phyloP scores from a whole-genome alignment of 1,140 invertebrate genomes.

The Drosophila elegans region DNA sequence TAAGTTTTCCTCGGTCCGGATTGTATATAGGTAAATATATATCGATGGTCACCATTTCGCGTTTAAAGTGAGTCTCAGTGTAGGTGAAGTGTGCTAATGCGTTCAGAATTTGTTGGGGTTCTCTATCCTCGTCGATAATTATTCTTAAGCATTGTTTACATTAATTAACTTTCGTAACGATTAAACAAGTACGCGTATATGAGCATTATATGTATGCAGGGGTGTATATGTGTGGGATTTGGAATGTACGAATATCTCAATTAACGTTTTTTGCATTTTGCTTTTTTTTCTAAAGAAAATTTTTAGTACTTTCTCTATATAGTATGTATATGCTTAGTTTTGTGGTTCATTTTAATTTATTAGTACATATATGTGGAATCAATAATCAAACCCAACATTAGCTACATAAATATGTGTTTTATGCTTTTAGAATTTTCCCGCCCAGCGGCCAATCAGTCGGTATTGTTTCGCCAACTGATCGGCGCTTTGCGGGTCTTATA shows the following conservation, averaged over 20 bases:
- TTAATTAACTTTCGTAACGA: slow-evolving; percentile 49
- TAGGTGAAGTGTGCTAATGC: slow-evolving; percentile 50
- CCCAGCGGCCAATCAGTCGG: slow-evolving; percentile 4
- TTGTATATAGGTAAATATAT: slow-evolving; percentile 69
- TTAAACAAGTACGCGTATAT: slow-evolving; percentile 55
- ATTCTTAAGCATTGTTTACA: slow-evolving; percentile 42
- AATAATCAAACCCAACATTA: slow-evolving; percentile 75
- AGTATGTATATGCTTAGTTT: slow-evolving; percentile 50
- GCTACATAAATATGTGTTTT: slow-evolving; percentile 69
- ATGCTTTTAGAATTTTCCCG: slow-evolving; percentile 47
- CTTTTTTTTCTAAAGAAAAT: slow-evolving; percentile 29
- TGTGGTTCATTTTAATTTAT: slow-evolving; percentile 29
- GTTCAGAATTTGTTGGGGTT: slow-evolving; percentile 41
- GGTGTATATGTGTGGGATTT: slow-evolving; percentile 32
- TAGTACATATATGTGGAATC: slow-evolving; percentile 57
- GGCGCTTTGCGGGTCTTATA: slow-evolving; percentile 12
- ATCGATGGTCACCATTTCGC: slow-evolving; percentile 80
- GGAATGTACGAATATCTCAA: slow-evolving; percentile 27
- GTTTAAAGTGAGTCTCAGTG: slow-evolving; percentile 62
- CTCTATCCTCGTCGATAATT: slow-evolving; percentile 31
- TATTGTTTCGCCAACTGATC: slow-evolving; percentile 2
- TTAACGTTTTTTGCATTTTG: slow-evolving; percentile 17
- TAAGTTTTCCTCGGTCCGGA: slow-evolving; percentile 17
- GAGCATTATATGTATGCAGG: slow-evolving; percentile 52
- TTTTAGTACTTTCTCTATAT: slow-evolving; percentile 40